Evolutionary conservation across 2,797 vertebrate species (phyloP), one percentile per base, ranked within the genome.

Genomic region (Australoheros facetus): DNA sequence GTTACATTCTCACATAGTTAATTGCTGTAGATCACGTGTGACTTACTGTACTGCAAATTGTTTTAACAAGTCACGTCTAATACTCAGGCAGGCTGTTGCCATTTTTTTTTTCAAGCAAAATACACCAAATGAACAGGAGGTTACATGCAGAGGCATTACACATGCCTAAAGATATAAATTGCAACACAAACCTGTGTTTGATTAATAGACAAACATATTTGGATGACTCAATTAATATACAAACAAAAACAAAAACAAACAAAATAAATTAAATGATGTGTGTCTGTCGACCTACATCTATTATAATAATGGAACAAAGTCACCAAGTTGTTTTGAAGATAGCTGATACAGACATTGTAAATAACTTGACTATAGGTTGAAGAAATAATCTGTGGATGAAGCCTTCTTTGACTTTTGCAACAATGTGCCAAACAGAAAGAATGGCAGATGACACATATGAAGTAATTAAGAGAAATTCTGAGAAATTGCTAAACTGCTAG

Each of bases 41-140:
- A 77, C 19, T 80, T 17, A 58, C 12, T 62, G 58, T 45, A 51
- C 42, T n/a, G n/a, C 59, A 58, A 62, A 78, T 54, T 51, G 56
- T 75, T 79, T 76, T 0, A 42, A 69, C 51, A 42, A 69, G 59
- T 78, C 71, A 28, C 16, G 23, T 4, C 48, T 59, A 2, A 17
- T 17, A 12, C 76, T 75, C 57, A 57, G 39, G 64, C 34, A 51
- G 23, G 23, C 45, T 64, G 39, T 26, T 64, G 37, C 21, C 60
- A 16, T 37, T 26, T 64, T 17, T 42, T 64, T 64, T 45, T 23
- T 45, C 45, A 26, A 45, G 45, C 21, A 26, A 64, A 64, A 45
- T 85, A 59, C 55, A 73, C 83, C 74, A 85, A 48, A 71, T 39
- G 45, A 83, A 76, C 70, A 60, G 69, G 71, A 6, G 77, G 75